Conservation (phyloP, 2,888 invertebrate species). For the Ferdinandea cuprea region DNA sequence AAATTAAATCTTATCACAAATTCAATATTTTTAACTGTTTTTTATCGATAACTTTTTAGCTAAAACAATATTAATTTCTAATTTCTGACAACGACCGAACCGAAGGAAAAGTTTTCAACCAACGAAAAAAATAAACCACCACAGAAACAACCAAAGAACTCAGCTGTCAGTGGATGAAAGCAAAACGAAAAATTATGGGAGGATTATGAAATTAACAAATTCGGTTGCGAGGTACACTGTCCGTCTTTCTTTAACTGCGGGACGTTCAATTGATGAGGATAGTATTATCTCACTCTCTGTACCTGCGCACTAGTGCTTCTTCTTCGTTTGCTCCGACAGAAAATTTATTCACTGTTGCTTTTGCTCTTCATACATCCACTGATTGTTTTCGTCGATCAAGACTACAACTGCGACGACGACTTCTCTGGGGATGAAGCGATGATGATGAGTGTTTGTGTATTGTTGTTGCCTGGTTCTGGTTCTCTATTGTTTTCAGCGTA, state of each 20-base stretch:
- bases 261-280: background rate
- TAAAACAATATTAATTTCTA: no score
- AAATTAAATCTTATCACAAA: slow-evolving; percentile 16
- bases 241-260: slow-evolving; percentile 27
- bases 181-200: slow-evolving; percentile 60
- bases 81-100: slow-evolving; percentile 41
- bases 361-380: slow-evolving; percentile 25
- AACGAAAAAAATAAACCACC: slow-evolving; percentile 34
- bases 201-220: slow-evolving; percentile 68
- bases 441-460: slow-evolving; percentile 24
- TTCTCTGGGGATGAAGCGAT: background rate
- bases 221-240: slow-evolving; percentile 14
- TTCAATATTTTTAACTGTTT: background rate
- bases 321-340: background rate
- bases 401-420: no score
- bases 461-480: slow-evolving; percentile 29
- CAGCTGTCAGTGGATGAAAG: slow-evolving; percentile 67
- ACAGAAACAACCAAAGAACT: slow-evolving; percentile 64
- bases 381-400: slow-evolving; percentile 10
- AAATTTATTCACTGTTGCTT: slow-evolving; percentile 68
- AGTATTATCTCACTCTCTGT: slow-evolving; percentile 11
- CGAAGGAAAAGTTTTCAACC: slow-evolving; percentile 30
- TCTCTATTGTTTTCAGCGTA: slow-evolving; percentile 41
- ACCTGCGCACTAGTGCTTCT: slow-evolving; percentile 57
- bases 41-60: no score